Evolutionary conservation across 2,113 vertebrate genomes (phyloP).

Genomic region (Megaceryle torquata): DNA sequence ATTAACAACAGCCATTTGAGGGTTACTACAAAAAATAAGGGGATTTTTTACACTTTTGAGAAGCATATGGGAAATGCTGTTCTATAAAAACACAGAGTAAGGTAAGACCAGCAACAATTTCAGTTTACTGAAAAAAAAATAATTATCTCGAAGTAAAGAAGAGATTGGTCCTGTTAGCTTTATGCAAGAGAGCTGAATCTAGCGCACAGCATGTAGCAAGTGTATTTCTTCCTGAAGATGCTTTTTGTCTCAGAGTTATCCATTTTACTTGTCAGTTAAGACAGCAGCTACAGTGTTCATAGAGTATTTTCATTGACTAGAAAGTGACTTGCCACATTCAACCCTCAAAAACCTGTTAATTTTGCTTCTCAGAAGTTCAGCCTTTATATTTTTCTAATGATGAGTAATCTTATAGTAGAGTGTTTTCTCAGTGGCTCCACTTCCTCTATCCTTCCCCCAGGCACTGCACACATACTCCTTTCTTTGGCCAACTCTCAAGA

Average conservation of each 20-base stretch:
- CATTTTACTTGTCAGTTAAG: not conserved
- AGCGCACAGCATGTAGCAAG: not conserved
- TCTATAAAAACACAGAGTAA: not conserved
- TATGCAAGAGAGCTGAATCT: not conserved
- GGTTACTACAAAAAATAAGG: not conserved
- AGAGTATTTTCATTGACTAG: not conserved
- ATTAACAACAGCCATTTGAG: not conserved
- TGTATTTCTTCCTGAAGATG: not conserved
- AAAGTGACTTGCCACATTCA: not conserved
- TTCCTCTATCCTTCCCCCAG: not conserved
- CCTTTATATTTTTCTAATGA: not conserved
- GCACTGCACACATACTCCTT: not conserved
- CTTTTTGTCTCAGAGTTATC: not conserved
- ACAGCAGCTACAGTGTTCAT: not conserved
- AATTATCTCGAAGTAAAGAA: not conserved
- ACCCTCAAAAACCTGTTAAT: not conserved
- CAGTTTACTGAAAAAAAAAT: not conserved
- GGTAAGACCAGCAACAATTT: not conserved
- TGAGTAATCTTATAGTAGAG: not conserved
- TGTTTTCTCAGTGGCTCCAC: not conserved
- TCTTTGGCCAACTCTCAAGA: slow-evolving; percentile 20
- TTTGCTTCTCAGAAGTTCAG: not conserved
- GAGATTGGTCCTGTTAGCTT: not conserved
- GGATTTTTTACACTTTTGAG: not conserved
- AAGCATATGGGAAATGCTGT: not conserved